Percentiles rank a stretch among this genome's conserved stretches.
Evolutionary conservation across 2,797 vertebrate species (phyloP).

Genomic region (Muscicapa striata): DNA sequence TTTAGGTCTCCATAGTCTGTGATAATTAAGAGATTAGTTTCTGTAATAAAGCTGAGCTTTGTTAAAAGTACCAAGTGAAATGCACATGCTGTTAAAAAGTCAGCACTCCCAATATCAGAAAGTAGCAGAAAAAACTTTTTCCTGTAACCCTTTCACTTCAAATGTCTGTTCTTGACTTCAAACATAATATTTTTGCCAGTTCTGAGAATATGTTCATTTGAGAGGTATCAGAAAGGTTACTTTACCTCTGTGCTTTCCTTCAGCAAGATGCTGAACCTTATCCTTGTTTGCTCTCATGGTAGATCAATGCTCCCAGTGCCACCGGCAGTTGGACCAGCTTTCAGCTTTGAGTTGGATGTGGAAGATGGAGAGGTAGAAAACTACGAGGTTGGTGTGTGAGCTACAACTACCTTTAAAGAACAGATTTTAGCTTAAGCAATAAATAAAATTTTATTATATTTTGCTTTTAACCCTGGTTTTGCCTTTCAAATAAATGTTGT

Average conservation of each 20-base stretch:
- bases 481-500: neutral
- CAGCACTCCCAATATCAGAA: neutral
- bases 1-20: neutral
- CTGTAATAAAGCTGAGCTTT: neutral
- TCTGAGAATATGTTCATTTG: neutral
- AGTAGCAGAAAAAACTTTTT: neutral
- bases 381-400: slow-evolving; percentile 89
- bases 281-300: slow-evolving; percentile 13
- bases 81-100: neutral
- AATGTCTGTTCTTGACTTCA: neutral
- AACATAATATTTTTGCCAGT: neutral
- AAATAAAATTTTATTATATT: neutral
- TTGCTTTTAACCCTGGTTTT: neutral
- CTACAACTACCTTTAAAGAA: slow-evolving; percentile 1
- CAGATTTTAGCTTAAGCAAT: neutral
- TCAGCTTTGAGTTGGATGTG: slow-evolving; percentile 96
- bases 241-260: slow-evolving; percentile 15
- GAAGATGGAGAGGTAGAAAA: slow-evolving; percentile 99
- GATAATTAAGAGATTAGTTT: neutral
- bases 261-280: neutral
- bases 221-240: neutral
- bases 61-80: neutral
- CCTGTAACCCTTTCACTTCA: neutral
- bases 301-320: slow-evolving; percentile 97
- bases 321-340: slow-evolving; percentile 91